phyloP scores from a whole-genome alignment of 2,888 invertebrate genomes.

The Drosophila picticornis region DNA sequence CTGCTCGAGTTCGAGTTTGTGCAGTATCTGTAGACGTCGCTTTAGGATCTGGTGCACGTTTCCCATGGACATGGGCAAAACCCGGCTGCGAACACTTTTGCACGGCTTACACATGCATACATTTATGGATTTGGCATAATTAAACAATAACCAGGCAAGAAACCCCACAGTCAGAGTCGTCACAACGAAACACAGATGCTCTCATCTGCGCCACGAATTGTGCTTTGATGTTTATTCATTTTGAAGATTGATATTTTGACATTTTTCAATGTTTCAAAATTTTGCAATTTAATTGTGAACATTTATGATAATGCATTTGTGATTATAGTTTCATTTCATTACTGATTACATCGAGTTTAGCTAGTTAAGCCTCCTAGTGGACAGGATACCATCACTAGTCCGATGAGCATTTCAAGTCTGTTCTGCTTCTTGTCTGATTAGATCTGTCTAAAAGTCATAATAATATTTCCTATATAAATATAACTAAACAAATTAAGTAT shows the following conservation, averaged over 20 bases:
- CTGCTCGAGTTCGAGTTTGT: background rate
- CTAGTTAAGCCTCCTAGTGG: background rate
- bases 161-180: background rate
- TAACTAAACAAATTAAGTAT: background rate
- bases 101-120: slow-evolving; percentile 6
- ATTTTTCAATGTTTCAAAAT: background rate
- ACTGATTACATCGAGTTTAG: background rate
- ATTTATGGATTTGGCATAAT: slow-evolving; percentile 45
- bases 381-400: no score
- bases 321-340: background rate
- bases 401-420: background rate
- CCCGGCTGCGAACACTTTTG: slow-evolving; percentile 23
- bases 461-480: background rate
- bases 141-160: slow-evolving; percentile 19
- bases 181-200: slow-evolving; percentile 11
- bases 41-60: slow-evolving; percentile 52
- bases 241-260: background rate
- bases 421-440: background rate
- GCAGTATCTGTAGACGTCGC: background rate
- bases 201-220: background rate
- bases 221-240: background rate
- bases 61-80: slow-evolving; percentile 39
- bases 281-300: background rate
- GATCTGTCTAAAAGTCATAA: background rate
- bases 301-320: background rate